Conservation (phyloP, 2,113 vertebrate species). For the Raja brachyura region DNA sequence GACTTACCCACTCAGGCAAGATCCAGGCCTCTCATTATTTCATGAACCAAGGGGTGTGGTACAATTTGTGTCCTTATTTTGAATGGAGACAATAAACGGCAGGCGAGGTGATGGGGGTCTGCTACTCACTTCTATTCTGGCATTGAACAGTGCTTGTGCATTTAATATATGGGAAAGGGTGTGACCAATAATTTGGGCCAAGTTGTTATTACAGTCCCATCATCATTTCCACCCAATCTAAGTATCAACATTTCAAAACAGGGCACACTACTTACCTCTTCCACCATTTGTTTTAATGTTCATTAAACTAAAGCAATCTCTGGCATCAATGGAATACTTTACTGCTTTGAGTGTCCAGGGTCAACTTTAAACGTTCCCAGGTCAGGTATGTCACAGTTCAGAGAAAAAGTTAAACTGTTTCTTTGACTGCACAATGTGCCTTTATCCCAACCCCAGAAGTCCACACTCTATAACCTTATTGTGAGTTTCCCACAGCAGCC, state of each 20-base stretch:
- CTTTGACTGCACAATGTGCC: not conserved
- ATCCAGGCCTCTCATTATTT: not conserved
- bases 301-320: not conserved
- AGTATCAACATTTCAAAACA: not conserved
- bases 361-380: not conserved
- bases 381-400: not conserved
- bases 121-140: not conserved
- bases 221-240: not conserved
- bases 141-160: not conserved
- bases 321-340: not conserved
- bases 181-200: not conserved
- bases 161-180: not conserved
- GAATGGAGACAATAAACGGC: not conserved
- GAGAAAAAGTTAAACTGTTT: not conserved
- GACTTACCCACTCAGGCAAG: no score
- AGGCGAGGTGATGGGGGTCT: not conserved
- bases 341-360: not conserved
- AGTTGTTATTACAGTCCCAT: not conserved
- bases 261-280: not conserved
- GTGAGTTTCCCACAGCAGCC: not conserved
- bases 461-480: not conserved
- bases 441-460: not conserved
- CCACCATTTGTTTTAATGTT: not conserved
- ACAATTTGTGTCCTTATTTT: not conserved
- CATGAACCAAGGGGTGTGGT: not conserved